Evolutionary conservation across 2,888 invertebrate genomes (phyloP), one percentile per base, ranked within the genome.

Genomic region (Coremacera marginata): DNA sequence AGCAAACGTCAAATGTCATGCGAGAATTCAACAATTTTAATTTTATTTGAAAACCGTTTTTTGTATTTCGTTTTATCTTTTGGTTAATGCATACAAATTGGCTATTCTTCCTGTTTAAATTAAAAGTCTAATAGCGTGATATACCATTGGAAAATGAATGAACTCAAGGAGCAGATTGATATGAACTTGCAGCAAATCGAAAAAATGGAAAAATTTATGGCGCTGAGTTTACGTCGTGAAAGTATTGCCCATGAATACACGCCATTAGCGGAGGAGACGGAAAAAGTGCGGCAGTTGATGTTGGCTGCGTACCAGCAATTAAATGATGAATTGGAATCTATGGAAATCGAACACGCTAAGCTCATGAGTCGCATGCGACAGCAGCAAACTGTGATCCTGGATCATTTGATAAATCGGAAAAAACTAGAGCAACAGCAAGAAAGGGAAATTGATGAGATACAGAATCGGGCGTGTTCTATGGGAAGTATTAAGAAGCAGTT

Each of bases 151-250:
- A 60, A 67, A 9, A 77, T 81, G 55, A 78, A 80, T 57, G 80
- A 81, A 63, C 44, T 75, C 34, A 63, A 73, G 11, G 9, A 73
- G 3, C 63, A 55, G 44, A 77, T 71, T 0, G 63, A 78, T 25
- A 16, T 25, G 0, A 25, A 62, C n/a, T 9, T 55, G n/a, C 9
- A 57, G 31, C 0, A 62, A 80, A 82, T 85, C 1, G 57, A 77
- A 1, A 73, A 80, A 5, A 78, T 85, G 16, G 83, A 85, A 49
- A 75, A 82, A 9, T 83, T 82, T 25, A 82, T 84, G 44, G 77
- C 82, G 0, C 70, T 86, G n/a, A 80, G 82, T 19, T 76, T 84
- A 11, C 79, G 82, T 14, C 83, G 83, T 16, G 78, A 83, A n/a
- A 70, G 80, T n/a, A 77, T 84, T 3, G 74, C 77, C 0, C 67